phyloP scores from a whole-genome alignment of 2,888 invertebrate genomes.

The Phania funesta region DNA sequence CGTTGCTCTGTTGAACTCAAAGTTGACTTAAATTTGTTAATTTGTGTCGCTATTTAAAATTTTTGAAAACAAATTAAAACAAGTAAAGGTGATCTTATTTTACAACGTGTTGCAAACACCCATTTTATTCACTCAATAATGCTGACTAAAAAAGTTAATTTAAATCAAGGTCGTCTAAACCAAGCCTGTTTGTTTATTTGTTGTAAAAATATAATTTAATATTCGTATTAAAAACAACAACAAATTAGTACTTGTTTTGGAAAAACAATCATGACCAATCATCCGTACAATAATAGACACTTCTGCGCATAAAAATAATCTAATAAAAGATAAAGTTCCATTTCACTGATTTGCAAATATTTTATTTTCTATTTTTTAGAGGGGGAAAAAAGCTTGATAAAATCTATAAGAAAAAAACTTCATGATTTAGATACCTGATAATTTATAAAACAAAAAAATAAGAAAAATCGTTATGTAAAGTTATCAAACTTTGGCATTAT shows the following conservation, averaged over 20 bases:
- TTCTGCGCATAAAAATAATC: constrained; percentile 23
- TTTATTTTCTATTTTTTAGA: background rate
- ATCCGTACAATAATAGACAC: constrained; percentile 24
- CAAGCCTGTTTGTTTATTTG: background rate
- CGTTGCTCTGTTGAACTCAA: no score
- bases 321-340: constrained; percentile 38
- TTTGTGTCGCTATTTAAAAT: no score
- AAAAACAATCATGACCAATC: constrained; percentile 36
- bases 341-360: constrained; percentile 46
- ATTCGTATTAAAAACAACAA: background rate
- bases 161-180: constrained; percentile 44
- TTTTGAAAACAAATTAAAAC: no score
- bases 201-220: background rate
- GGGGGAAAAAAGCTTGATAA: background rate
- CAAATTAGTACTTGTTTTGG: background rate
- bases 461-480: no score
- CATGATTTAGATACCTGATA: no score
- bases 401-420: no score
- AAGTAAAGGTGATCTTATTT: no score
- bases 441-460: no score
- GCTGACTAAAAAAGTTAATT: background rate
- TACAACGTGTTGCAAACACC: no score
- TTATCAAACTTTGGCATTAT: no score
- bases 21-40: no score
- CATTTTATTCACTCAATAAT: no score